These are phyloP conservation scores for Lycocerus yunnanus DNA, from an alignment of 2,888 invertebrate species.

Conservation along the genomic window DNA sequence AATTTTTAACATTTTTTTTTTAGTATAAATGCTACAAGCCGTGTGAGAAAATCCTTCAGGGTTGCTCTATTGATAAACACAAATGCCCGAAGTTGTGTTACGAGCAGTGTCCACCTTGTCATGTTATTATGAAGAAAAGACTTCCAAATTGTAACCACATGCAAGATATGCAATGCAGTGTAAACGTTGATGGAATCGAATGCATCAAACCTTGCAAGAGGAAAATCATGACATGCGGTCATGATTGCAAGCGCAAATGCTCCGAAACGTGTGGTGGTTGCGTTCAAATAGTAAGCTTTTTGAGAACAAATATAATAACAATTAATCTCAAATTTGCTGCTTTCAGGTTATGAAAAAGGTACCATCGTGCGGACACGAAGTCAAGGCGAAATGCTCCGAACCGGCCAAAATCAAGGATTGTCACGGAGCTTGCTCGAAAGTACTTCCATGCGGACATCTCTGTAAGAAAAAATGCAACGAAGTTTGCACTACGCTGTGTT, in stretches of 20 bases:
- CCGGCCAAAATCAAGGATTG: neutral
- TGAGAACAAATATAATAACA: too few relatives aligned
- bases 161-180: neutral
- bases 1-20: neutral
- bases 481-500: neutral
- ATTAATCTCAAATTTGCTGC: too few relatives aligned
- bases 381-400: neutral
- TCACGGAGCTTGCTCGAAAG: neutral
- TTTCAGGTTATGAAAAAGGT: neutral
- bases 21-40: neutral
- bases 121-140: neutral
- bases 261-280: constrained; percentile 58
- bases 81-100: neutral
- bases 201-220: neutral
- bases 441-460: constrained; percentile 51
- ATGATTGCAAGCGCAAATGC: constrained; percentile 47
- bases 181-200: neutral
- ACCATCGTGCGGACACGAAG: neutral
- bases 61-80: constrained; percentile 15
- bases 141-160: neutral
- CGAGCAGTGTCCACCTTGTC: neutral
- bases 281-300: constrained; percentile 36
- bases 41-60: constrained; percentile 44
- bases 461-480: constrained; percentile 47
- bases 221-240: neutral